Evolutionary conservation across 2,888 invertebrate species (phyloP), one percentile per base, ranked within the genome.

Genomic region (Apodemia mormo): DNA sequence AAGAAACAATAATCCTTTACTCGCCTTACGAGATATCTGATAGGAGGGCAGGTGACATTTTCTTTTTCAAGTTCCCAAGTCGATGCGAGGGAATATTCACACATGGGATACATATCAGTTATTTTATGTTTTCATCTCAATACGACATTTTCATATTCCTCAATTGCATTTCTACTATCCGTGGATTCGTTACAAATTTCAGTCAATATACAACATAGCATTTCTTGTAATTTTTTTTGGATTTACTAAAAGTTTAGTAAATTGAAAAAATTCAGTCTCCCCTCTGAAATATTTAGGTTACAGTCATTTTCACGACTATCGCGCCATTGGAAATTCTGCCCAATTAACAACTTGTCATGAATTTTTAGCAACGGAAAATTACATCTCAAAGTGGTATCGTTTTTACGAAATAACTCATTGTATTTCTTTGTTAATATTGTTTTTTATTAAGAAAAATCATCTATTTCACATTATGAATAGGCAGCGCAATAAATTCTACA

Each of bases 331-430:
- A 61, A 61, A 61, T 61, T 61, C 33, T 5, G 61, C 33, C 61
- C 61, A 61, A 61, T 61, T 61, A 61, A 61, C 61, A 61, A 61
- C 61, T 61, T 61, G 61, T 61, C 61, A 37, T 61, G 61, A 61
- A 61, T 14, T 61, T 58, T 61, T 61, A 61, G 33, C 37, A 61
- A 61, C 10, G 58, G 12, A 33, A 12, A 61, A 61, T 12, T 30
- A 30, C 8, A 14, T 14, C 37, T 6, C n/a, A 12, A 12, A 61
- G 12, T 33, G 37, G 33, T 12, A 6, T 61, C 12, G 30, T 58
- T 58, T 33, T 33, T 61, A 12, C 33, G 6, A 33, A 45, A 45
- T 12, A 10, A 45, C 10, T 10, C 45, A 9, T 45, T 2, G 40
- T 7, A 8, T 40, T 40, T 40, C 40, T 40, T 33, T 33, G 33